A percentile compares a stretch with the other conserved stretches of the same genome.
These are phyloP conservation scores for Delia radicum DNA, from an alignment of 1,140 invertebrate species.

Conservation along the genomic window DNA sequence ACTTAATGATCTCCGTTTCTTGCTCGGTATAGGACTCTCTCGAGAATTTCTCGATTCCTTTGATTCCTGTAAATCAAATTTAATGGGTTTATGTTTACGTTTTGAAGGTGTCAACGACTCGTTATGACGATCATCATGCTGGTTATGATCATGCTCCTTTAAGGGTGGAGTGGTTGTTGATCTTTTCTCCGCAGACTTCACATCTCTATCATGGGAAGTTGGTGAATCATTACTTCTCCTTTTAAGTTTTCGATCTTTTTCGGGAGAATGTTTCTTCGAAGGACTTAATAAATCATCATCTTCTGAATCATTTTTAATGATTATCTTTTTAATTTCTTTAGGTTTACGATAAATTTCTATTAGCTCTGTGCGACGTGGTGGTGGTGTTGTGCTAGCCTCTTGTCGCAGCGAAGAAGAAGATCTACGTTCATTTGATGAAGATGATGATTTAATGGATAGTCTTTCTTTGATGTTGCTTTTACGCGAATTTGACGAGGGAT, in stretches of 20 bases:
- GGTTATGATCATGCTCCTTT: background rate
- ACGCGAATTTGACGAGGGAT: slow-evolving; percentile 33
- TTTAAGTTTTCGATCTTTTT: background rate
- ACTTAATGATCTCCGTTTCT: slow-evolving; percentile 37
- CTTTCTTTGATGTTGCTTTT: slow-evolving; percentile 32
- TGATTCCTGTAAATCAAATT: slow-evolving; percentile 32
- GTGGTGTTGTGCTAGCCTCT: slow-evolving; percentile 33
- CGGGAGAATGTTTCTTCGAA: slow-evolving; percentile 16
- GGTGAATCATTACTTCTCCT: background rate
- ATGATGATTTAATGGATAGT: slow-evolving; percentile 25
- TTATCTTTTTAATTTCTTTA: slow-evolving; percentile 51
- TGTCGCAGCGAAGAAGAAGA: slow-evolving; percentile 2
- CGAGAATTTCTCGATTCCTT: background rate
- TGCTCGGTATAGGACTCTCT: slow-evolving; percentile 3
- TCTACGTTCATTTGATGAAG: slow-evolving; percentile 14
- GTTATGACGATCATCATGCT: background rate
- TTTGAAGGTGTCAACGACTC: slow-evolving; percentile 32
- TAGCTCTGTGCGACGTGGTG: slow-evolving; percentile 27
- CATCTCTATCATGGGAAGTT: slow-evolving; percentile 24
- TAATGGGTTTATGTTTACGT: slow-evolving; percentile 45
- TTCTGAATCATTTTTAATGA: slow-evolving; percentile 46
- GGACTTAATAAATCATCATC: slow-evolving; percentile 39
- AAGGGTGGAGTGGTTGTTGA: slow-evolving; percentile 49
- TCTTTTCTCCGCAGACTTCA: slow-evolving; percentile 26
- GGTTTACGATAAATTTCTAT: slow-evolving; percentile 42